A percentile compares a stretch with the other conserved stretches of the same genome.
Evolutionary conservation across 2,797 vertebrate species (phyloP).

Genomic region (Gadopsis bispinosus): DNA sequence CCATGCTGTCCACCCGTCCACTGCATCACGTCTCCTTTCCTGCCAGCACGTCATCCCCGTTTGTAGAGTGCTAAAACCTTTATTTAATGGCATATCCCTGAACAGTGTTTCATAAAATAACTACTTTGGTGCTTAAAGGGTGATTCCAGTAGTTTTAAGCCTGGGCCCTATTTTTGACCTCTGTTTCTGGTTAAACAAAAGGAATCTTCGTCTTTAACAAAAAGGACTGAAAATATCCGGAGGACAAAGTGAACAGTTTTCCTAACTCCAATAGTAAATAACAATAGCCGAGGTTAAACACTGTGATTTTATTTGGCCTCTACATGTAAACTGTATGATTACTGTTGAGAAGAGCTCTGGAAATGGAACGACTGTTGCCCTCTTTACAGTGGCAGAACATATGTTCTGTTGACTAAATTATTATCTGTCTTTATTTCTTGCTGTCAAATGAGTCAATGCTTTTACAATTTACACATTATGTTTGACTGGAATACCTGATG

Average conservation of each 20-base stretch:
- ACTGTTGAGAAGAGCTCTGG: not conserved
- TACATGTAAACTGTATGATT: not conserved
- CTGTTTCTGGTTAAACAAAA: too few relatives aligned
- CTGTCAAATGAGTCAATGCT: not conserved
- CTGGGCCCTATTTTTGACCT: too few relatives aligned
- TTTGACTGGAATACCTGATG: not conserved
- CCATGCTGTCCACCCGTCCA: not conserved
- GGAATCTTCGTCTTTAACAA: too few relatives aligned
- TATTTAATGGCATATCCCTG: not conserved
- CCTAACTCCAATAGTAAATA: not conserved
- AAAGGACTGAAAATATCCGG: not conserved
- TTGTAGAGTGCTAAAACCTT: constrained; percentile 12
- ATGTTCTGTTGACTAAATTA: not conserved
- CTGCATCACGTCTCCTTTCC: not conserved
- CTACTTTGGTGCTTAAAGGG: not conserved
- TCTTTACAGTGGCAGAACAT: not conserved
- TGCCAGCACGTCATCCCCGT: not conserved
- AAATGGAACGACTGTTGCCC: not conserved
- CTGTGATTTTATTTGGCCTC: not conserved
- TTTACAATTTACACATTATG: not conserved
- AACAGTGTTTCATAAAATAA: constrained; percentile 1
- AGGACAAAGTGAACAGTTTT: not conserved
- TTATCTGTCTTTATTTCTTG: not conserved
- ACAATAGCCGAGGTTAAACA: not conserved
- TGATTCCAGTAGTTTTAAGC: too few relatives aligned